These are phyloP conservation scores for Rhinopomastus cyanomelas DNA, from an alignment of 2,113 vertebrate genomes.

Conservation along the genomic window DNA sequence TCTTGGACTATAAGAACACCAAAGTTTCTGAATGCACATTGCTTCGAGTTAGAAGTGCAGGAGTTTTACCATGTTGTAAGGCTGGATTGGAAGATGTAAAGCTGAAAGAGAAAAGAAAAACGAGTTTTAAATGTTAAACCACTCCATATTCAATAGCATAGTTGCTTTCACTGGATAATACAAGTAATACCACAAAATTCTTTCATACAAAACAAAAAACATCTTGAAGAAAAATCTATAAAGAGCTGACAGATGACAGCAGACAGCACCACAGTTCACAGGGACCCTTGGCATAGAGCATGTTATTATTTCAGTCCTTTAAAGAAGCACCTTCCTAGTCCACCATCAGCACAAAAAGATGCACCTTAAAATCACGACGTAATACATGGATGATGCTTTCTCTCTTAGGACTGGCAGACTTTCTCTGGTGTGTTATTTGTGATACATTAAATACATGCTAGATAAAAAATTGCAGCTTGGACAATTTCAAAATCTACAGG, in stretches of 20 bases:
- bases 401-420: rapidly evolving
- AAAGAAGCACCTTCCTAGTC: background rate
- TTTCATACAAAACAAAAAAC: background rate
- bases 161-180: background rate
- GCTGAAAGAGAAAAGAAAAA: slow-evolving; percentile 66
- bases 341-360: background rate
- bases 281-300: background rate
- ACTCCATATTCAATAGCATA: background rate
- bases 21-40: slow-evolving; percentile 47
- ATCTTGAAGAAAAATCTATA: background rate
- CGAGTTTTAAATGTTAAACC: slow-evolving; percentile 24
- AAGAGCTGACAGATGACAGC: background rate
- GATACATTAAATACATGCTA: background rate
- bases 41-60: slow-evolving; percentile 60
- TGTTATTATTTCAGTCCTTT: background rate
- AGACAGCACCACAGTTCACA: background rate
- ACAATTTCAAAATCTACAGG: background rate
- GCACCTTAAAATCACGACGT: background rate
- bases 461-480: background rate
- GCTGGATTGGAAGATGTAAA: slow-evolving; percentile 66
- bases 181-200: no score
- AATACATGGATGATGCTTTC: background rate
- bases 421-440: background rate
- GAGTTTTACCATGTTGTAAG: slow-evolving; percentile 69
- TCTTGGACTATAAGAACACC: slow-evolving; percentile 60